These are phyloP conservation scores for Heliconius cydno DNA, from an alignment of 2,888 invertebrate genomes.

Conservation along the genomic window DNA sequence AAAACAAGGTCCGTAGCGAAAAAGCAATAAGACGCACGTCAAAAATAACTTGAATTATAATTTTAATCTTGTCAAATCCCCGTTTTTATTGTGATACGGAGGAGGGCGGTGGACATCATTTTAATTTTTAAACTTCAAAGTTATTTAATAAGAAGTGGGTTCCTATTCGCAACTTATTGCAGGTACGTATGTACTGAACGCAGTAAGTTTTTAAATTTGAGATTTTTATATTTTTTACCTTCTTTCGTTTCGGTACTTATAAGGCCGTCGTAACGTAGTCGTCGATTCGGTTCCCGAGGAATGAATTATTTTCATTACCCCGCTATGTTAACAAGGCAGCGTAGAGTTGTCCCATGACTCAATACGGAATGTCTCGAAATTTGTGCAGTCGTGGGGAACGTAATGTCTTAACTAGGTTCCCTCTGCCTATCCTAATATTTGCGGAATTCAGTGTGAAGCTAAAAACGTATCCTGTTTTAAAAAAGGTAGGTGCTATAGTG, in stretches of 20 bases:
- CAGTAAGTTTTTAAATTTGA: too few relatives aligned
- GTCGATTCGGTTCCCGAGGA: not conserved
- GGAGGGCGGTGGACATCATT: not conserved
- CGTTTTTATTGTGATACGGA: constrained; percentile 77
- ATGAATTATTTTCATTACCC: not conserved
- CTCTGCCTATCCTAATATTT: too few relatives aligned
- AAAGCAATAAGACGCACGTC: constrained; percentile 80
- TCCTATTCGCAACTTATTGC: too few relatives aligned
- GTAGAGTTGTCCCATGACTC: too few relatives aligned
- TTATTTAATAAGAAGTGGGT: constrained; percentile 73
- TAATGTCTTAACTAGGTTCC: too few relatives aligned
- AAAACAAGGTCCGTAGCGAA: constrained; percentile 71
- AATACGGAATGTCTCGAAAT: too few relatives aligned
- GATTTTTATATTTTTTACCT: too few relatives aligned
- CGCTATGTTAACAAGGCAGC: too few relatives aligned
- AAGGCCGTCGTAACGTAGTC: not conserved
- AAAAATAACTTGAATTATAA: constrained; percentile 81
- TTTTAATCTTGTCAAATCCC: constrained; percentile 83
- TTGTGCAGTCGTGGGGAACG: too few relatives aligned
- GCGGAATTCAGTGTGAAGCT: too few relatives aligned
- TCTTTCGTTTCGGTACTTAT: too few relatives aligned
- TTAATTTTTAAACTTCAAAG: constrained; percentile 47
- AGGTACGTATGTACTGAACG: too few relatives aligned
- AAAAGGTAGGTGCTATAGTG: not conserved
- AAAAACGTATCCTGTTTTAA: not conserved